Evolutionary conservation across 1,140 invertebrate genomes (phyloP).

Genomic region (Rhopalosiphum maidis): DNA sequence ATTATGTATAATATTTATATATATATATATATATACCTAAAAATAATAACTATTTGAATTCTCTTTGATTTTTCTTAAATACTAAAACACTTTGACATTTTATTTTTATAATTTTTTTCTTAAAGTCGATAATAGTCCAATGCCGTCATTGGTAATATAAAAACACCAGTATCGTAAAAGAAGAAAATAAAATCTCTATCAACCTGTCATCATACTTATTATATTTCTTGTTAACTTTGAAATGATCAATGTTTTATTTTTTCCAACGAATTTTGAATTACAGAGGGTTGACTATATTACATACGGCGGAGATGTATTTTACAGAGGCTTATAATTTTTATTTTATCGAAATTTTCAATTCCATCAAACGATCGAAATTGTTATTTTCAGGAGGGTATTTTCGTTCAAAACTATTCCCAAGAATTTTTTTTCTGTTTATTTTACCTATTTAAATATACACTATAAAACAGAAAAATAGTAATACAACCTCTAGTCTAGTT

Average conservation of each 20-base stretch:
- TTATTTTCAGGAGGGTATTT: not conserved
- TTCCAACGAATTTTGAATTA: not conserved
- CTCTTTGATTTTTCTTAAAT: too few species aligned
- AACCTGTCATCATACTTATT: not conserved
- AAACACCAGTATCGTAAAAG: not conserved
- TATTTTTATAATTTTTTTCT: not conserved
- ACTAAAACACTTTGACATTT: not conserved
- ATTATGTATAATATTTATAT: too few species aligned
- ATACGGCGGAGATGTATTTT: not conserved
- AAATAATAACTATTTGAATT: too few species aligned
- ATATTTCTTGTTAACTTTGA: not conserved
- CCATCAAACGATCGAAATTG: not conserved
- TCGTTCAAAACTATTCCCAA: not conserved
- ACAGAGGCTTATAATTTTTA: not conserved
- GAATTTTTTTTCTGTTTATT: not conserved
- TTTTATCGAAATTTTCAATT: not conserved
- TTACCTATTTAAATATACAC: not conserved
- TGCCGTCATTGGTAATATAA: not conserved
- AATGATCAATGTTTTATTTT: constrained; percentile 6
- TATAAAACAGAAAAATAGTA: not conserved
- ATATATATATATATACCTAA: too few species aligned
- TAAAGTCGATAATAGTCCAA: not conserved
- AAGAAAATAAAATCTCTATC: not conserved
- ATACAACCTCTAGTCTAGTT: not conserved
- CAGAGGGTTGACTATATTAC: not conserved